These are phyloP conservation scores for Acropternis orthonyx DNA, from an alignment of 2,797 vertebrate species.

Conservation along the genomic window DNA sequence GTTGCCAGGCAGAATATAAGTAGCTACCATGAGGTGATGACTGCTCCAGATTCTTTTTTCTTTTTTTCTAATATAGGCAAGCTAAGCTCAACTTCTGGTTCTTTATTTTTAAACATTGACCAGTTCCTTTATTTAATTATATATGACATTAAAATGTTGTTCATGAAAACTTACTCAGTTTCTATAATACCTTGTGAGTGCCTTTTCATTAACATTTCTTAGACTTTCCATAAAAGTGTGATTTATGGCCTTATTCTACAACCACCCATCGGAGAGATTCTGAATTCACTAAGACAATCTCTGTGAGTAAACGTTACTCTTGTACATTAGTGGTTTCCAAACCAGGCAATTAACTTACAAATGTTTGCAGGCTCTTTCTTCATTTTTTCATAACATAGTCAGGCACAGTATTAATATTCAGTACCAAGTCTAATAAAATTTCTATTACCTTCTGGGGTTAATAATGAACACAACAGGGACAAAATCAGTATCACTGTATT, in stretches of 20 bases:
- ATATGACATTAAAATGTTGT: background rate
- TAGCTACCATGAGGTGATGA: background rate
- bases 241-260: slow-evolving; percentile 5
- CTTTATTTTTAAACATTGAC: background rate
- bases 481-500: slow-evolving; percentile 49
- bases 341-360: slow-evolving; percentile 45
- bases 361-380: slow-evolving; percentile 17
- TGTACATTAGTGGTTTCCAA: slow-evolving; percentile 19
- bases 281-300: background rate
- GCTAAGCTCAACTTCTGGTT: background rate
- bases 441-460: slow-evolving; percentile 37
- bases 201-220: background rate
- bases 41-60: background rate
- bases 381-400: slow-evolving; percentile 5
- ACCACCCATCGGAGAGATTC: background rate
- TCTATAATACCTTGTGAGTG: background rate
- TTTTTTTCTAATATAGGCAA: background rate
- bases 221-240: background rate
- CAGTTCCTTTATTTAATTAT: background rate
- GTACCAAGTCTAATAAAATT: slow-evolving; percentile 31
- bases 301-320: slow-evolving; percentile 17
- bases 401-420: slow-evolving; percentile 23
- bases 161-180: background rate
- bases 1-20: background rate
- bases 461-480: slow-evolving; percentile 50